phyloP scores from a whole-genome alignment of 2,797 vertebrate genomes.

The Catamblyrhynchus diadema region DNA sequence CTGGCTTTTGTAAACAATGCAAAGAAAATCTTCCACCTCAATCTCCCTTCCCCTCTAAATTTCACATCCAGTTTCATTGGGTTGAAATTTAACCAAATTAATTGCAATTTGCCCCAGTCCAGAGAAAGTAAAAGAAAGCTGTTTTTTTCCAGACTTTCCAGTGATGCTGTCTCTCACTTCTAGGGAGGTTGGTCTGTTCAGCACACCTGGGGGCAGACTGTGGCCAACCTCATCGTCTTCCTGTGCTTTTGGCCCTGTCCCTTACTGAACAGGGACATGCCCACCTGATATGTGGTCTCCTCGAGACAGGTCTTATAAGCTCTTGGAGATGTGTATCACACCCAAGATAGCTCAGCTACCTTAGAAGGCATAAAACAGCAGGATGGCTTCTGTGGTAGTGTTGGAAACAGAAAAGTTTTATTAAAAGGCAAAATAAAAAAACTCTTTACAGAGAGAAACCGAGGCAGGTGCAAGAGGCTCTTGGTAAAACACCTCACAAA shows the following conservation, averaged over 20 bases:
- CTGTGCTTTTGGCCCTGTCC: not conserved
- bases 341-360: no score
- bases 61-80: not conserved
- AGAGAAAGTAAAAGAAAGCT: not conserved
- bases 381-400: no score
- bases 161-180: not conserved
- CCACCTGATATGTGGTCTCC: not conserved
- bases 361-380: no score
- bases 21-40: not conserved
- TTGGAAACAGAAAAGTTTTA: not conserved
- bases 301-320: not conserved
- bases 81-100: not conserved
- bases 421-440: not conserved
- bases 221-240: not conserved
- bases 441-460: not conserved
- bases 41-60: not conserved
- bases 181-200: not conserved
- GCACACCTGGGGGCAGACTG: fast-evolving
- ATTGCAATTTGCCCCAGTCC: not conserved
- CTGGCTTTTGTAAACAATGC: not conserved
- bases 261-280: not conserved
- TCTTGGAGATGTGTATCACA: not conserved
- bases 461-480: not conserved
- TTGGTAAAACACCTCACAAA: not conserved
- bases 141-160: not conserved